Conservation (phyloP, 1,140 invertebrate genomes). For the Gryon sp. region DNA sequence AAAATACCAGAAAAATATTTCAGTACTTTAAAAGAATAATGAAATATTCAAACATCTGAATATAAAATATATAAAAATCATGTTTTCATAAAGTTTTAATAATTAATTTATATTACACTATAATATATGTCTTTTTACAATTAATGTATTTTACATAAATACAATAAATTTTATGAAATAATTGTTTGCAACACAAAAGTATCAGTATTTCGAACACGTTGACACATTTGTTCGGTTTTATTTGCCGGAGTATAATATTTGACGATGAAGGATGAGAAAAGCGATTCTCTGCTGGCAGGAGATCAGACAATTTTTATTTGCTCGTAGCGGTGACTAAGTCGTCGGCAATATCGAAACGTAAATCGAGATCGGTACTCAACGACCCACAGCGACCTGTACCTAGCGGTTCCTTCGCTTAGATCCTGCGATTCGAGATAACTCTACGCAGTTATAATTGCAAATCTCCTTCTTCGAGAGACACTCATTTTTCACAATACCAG, state of each 20-base stretch:
- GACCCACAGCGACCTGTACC: constrained; percentile 65
- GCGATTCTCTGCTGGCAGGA: constrained; percentile 24
- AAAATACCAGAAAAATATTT: too few species aligned
- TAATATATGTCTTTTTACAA: too few species aligned
- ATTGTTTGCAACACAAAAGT: constrained; percentile 16
- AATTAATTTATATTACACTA: neutral
- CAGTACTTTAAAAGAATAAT: too few species aligned
- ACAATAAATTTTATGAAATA: constrained; percentile 1
- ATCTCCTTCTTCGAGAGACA: constrained; percentile 44
- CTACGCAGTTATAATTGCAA: constrained; percentile 62
- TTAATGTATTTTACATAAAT: neutral
- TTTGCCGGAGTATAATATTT: constrained; percentile 43
- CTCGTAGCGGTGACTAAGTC: constrained; percentile 51
- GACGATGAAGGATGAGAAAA: constrained; percentile 40
- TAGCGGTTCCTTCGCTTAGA: constrained; percentile 66
- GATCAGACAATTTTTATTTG: constrained; percentile 57
- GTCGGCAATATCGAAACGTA: constrained; percentile 60
- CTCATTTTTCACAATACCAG: constrained; percentile 36
- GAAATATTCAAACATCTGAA: too few species aligned
- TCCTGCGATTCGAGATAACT: constrained; percentile 55
- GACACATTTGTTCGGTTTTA: constrained; percentile 28
- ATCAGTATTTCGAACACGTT: constrained; percentile 35
- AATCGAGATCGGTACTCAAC: constrained; percentile 71
- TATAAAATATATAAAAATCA: too few species aligned
- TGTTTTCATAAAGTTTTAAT: neutral